Conservation (phyloP, 2,888 invertebrate species). For the Drosophila fulvimacula region DNA sequence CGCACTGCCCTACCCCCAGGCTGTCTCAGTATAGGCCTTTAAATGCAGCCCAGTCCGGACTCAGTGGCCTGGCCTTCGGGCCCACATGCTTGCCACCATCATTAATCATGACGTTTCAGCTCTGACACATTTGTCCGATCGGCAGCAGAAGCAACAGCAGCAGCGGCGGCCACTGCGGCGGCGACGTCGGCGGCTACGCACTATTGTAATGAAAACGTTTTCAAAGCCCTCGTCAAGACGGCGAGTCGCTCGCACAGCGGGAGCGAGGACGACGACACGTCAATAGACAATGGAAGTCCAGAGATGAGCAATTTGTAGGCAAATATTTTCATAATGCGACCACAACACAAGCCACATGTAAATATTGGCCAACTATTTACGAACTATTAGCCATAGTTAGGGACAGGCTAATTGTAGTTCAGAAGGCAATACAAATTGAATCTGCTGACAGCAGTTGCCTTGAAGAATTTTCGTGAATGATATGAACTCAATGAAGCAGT, state of each 20-base stretch:
- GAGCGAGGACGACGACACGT: slow-evolving; percentile 25
- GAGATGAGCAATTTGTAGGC: slow-evolving; percentile 49
- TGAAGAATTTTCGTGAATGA: neutral
- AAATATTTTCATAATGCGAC: slow-evolving; percentile 50
- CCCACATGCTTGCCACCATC: slow-evolving; percentile 83
- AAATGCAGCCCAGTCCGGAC: slow-evolving; percentile 45
- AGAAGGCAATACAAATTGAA: slow-evolving; percentile 21
- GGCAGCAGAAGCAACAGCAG: slow-evolving; percentile 73
- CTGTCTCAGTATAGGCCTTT: slow-evolving; percentile 46
- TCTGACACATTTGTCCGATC: slow-evolving; percentile 83
- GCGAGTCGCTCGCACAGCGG: slow-evolving; percentile 35
- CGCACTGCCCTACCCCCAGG: slow-evolving; percentile 67
- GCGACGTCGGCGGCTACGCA: slow-evolving; percentile 53
- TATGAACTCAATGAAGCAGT: neutral
- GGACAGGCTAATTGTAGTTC: slow-evolving; percentile 56
- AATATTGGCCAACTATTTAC: slow-evolving; percentile 71
- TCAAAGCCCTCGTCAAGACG: slow-evolving; percentile 49
- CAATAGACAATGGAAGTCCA: slow-evolving; percentile 39
- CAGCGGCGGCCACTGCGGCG: slow-evolving; percentile 41
- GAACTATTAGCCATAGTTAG: slow-evolving; percentile 62
- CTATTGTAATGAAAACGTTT: slow-evolving; percentile 79
- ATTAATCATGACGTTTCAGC: slow-evolving; percentile 84
- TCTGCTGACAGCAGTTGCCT: neutral
- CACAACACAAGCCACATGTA: slow-evolving; percentile 44
- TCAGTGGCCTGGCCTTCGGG: slow-evolving; percentile 60